Conservation (phyloP, 2,888 invertebrate genomes). For the Timema podura region DNA sequence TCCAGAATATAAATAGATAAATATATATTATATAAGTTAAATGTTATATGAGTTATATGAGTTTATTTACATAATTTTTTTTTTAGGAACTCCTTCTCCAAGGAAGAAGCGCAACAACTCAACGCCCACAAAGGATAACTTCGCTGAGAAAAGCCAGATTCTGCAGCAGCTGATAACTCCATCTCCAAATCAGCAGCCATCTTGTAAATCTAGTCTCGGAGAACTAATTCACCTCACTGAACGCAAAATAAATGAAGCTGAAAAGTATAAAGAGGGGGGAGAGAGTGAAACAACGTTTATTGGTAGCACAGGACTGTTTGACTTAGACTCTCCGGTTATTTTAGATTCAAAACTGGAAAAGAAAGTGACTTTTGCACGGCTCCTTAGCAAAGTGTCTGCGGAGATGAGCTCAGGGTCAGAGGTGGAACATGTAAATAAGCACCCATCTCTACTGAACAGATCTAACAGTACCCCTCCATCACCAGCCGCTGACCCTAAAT, state of each 20-base stretch:
- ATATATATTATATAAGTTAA: too few species aligned
- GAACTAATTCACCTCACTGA: conserved; percentile 73
- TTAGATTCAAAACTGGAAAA: conserved; percentile 58
- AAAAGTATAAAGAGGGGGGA: conserved; percentile 47
- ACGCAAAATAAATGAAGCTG: conserved; percentile 46
- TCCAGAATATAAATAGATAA: too few species aligned
- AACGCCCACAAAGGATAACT: conserved; percentile 71
- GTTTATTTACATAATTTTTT: too few species aligned
- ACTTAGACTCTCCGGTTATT: conserved; percentile 3
- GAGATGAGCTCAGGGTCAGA: conserved; percentile 75
- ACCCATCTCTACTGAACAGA: conserved; percentile 16
- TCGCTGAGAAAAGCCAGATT: conserved; percentile 73
- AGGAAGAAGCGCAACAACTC: conserved; percentile 76
- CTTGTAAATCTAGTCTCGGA: conserved; percentile 63
- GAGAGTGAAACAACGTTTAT: conserved; percentile 50
- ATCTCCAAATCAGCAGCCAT: conserved; percentile 57
- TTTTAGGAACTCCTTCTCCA: conserved; percentile 68
- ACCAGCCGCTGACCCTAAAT: conserved; percentile 59
- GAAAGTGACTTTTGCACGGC: conserved; percentile 71
- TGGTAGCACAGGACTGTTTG: conserved; percentile 6
- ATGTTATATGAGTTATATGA: too few species aligned
- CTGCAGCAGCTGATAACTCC: conserved; percentile 73
- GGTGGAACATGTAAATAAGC: conserved; percentile 43
- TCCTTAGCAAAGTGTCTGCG: conserved; percentile 69
- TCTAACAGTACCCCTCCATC: conserved; percentile 53